Base-by-base conservation (phyloP, 2,797 vertebrate genomes). In the Tapirus indicus region DNA sequence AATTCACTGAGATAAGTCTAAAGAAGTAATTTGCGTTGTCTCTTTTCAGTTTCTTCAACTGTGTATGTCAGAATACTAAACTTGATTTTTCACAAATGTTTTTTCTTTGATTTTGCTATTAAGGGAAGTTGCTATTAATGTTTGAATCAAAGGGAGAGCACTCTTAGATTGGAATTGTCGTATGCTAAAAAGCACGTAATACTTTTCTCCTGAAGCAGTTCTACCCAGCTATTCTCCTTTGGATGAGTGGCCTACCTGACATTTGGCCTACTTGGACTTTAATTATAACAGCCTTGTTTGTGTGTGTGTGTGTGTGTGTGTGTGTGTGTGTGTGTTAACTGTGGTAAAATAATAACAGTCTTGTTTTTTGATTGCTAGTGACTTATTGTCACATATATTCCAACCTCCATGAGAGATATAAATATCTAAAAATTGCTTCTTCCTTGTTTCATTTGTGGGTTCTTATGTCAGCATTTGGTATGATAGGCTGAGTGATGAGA, bases 31-130 rank as follows among this genome's bases (percentile, higher is more conserved):
- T 91, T 79, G 23, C 32, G 54, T 78, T 29, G 7, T 95, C 20
- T 78, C n/a, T 95, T 82, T 89, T 41, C 12, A 78, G 16, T 95
- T 85, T 92, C 66, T 89, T 92, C 66, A 89, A 4, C 66, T 82
- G 9, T 90, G 23, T 74, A 12, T 78, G 29, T 95, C 77, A 94
- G 71, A 95, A 86, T 56, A 88, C n/a, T 83, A 72, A 94, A 88
- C 14, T 13, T 64, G 41, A 52, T 72, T 83, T 95, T 71, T 91
- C 64, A 74, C 56, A 54, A 88, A 17, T 90, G 13, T 79, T 88
- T 52, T 35, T 87, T 90, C 35, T 95, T 96, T 29, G 38, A 13
- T 93, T 91, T 72, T 93, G 56, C 21, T 93, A 5, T 82, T 79
- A 77, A 77, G 20, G 29, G 72, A 92, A 85, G 56, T 68, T 79